phyloP scores from a whole-genome alignment of 2,888 invertebrate species.

The Hirtodrosophila confusa region DNA sequence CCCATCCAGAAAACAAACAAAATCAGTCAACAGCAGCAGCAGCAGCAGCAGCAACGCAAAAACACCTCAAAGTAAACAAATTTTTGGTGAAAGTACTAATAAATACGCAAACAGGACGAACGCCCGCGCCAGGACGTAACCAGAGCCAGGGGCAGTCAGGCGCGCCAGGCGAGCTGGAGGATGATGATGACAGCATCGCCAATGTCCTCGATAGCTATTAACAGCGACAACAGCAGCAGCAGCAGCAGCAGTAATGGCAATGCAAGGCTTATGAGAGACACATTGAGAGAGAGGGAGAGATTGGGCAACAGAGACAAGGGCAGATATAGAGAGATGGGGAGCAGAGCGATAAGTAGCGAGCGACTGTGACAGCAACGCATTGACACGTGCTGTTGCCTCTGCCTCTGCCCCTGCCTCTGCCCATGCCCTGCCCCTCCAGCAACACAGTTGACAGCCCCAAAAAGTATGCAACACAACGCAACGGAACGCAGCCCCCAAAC shows the following conservation, averaged over 20 bases:
- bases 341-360: slow-evolving; percentile 1
- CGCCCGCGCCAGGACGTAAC: neutral
- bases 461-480: slow-evolving; percentile 6
- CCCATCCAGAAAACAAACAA: slow-evolving; percentile 11
- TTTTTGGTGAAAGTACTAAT: slow-evolving; percentile 42
- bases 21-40: slow-evolving; percentile 22
- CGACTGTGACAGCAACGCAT: slow-evolving; percentile 11
- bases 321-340: neutral
- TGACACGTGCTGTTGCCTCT: slow-evolving; percentile 11
- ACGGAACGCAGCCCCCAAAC: slow-evolving; percentile 8
- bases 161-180: neutral
- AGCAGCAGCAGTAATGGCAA: slow-evolving; percentile 1
- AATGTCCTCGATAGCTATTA: slow-evolving; percentile 33
- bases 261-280: slow-evolving; percentile 18
- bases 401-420: neutral
- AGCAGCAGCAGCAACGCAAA: slow-evolving; percentile 15
- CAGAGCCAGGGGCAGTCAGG: neutral
- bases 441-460: neutral
- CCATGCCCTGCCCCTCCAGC: too few relatives aligned
- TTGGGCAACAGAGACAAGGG: neutral
- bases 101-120: slow-evolving; percentile 41
- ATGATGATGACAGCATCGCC: slow-evolving; percentile 20
- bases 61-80: slow-evolving; percentile 55
- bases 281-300: neutral
- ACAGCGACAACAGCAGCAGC: slow-evolving; percentile 22